A percentile compares a stretch with the other conserved stretches of the same genome.
Evolutionary conservation across 2,113 vertebrate genomes (phyloP).

Genomic region (Sinosuthora webbiana): DNA sequence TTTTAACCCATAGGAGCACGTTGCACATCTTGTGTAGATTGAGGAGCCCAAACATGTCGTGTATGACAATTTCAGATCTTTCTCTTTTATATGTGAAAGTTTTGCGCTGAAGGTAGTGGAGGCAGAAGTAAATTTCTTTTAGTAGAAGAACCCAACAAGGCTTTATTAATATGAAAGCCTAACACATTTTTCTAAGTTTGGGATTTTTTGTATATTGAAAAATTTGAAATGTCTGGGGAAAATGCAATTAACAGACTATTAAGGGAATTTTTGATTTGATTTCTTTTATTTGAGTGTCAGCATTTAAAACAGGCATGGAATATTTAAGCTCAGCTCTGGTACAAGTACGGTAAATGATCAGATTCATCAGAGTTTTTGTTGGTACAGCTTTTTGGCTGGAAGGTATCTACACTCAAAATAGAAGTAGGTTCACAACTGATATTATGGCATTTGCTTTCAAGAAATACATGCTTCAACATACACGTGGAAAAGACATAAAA

Average conservation of each 20-base stretch:
- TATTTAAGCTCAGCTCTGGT: conserved; percentile 45
- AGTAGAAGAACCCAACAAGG: neutral
- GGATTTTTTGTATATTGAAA: neutral
- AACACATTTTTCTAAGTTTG: neutral
- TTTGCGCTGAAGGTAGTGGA: neutral
- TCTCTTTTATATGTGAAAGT: neutral
- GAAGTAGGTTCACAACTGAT: conserved; percentile 63
- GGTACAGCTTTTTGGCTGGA: conserved; percentile 68
- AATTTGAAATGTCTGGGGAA: neutral
- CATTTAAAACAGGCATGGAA: conserved; percentile 17
- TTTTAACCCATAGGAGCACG: neutral
- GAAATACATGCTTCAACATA: conserved; percentile 33
- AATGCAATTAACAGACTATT: neutral
- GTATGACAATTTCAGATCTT: neutral
- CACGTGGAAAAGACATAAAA: conserved; percentile 68
- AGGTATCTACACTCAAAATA: conserved; percentile 56
- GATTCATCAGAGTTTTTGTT: conserved; percentile 61
- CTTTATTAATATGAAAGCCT: neutral
- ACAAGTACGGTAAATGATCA: conserved; percentile 45
- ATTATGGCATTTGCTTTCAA: conserved; percentile 63
- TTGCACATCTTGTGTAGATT: neutral
- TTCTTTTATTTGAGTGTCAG: conserved; percentile 20
- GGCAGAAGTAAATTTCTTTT: neutral
- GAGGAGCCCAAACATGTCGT: neutral
- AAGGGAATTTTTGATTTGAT: neutral